phyloP scores from a whole-genome alignment of 2,888 invertebrate species.

The Ophion costatus region DNA sequence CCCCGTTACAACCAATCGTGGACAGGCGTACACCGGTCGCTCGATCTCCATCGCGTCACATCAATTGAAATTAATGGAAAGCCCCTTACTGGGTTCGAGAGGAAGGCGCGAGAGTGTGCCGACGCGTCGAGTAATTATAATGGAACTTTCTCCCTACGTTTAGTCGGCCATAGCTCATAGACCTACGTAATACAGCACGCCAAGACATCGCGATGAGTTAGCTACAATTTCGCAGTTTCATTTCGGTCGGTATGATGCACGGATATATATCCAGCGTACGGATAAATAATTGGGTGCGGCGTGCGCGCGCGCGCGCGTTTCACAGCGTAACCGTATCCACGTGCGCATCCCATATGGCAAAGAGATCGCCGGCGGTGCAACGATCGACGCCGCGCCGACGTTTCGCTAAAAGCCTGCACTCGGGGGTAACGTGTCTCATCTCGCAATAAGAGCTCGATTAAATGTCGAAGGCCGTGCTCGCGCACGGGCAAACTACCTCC shows the following conservation, averaged over 20 bases:
- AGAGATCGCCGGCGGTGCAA: slow-evolving; percentile 37
- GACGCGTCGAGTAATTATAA: neutral
- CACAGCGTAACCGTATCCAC: slow-evolving; percentile 47
- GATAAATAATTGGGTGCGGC: slow-evolving; percentile 53
- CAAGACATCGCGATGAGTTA: slow-evolving; percentile 13
- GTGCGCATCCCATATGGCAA: slow-evolving; percentile 52
- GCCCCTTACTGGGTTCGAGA: neutral
- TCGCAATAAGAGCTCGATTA: slow-evolving; percentile 58
- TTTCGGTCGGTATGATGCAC: slow-evolving; percentile 9
- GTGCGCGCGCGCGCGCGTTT: slow-evolving; percentile 36
- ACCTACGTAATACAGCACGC: neutral
- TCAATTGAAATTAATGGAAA: neutral
- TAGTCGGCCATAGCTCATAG: neutral
- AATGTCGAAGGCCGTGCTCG: slow-evolving; percentile 70
- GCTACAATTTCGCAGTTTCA: slow-evolving; percentile 8
- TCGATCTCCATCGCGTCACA: neutral
- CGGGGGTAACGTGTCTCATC: slow-evolving; percentile 48
- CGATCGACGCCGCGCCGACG: slow-evolving; percentile 35
- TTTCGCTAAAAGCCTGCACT: slow-evolving; percentile 55
- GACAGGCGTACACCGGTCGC: neutral
- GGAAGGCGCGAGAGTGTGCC: neutral
- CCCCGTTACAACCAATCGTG: too few species aligned
- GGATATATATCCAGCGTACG: neutral
- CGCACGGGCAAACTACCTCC: slow-evolving; percentile 47
- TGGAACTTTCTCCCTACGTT: neutral